A percentile compares a stretch with the other conserved stretches of the same genome.
Evolutionary conservation across 2,797 vertebrate species (phyloP).

Genomic region (Chanos chanos): DNA sequence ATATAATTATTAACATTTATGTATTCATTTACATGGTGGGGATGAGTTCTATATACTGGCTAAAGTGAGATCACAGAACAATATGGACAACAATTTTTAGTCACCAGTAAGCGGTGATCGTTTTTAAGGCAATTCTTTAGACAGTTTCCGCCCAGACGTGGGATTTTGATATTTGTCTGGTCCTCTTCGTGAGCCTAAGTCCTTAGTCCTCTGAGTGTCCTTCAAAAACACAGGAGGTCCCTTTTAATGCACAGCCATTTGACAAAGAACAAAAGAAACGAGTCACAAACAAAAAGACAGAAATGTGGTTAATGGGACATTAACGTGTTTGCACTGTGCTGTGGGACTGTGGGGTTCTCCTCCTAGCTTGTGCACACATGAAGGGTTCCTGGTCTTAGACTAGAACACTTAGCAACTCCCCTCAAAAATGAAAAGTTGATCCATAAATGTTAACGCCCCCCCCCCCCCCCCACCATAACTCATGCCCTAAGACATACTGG

Average conservation of each 20-base stretch:
- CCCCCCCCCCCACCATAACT: conserved; percentile 27
- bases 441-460: neutral
- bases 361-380: conserved; percentile 29
- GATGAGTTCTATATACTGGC: conserved; percentile 64
- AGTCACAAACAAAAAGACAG: conserved; percentile 9
- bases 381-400: conserved; percentile 45
- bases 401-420: conserved; percentile 48
- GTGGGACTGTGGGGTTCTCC: conserved; percentile 10
- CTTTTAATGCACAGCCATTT: conserved; percentile 41
- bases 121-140: conserved; percentile 79
- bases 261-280: conserved; percentile 31
- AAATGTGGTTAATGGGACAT: neutral
- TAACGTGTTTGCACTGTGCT: conserved; percentile 12
- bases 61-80: conserved; percentile 68
- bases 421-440: conserved; percentile 17
- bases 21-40: conserved; percentile 70
- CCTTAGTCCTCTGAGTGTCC: conserved; percentile 37
- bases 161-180: conserved; percentile 47
- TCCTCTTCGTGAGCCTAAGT: conserved; percentile 43
- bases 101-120: conserved; percentile 63
- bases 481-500: conserved; percentile 45
- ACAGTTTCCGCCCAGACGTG: conserved; percentile 60
- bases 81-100: conserved; percentile 58
- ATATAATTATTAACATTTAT: conserved; percentile 71
- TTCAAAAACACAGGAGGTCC: conserved; percentile 38